phyloP scores from a whole-genome alignment of 2,797 vertebrate species.

The Periophthalmus magnuspinnatus region DNA sequence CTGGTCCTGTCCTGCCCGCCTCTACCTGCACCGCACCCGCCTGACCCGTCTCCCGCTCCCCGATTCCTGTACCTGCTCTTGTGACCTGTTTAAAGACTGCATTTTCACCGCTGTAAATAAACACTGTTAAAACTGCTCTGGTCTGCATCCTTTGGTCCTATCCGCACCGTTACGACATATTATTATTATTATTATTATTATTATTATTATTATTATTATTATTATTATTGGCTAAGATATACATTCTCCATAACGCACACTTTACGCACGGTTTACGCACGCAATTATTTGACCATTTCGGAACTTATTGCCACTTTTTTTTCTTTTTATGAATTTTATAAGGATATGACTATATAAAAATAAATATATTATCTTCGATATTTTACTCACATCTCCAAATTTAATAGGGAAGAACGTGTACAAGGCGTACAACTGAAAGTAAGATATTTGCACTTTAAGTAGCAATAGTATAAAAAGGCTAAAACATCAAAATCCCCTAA shows the following conservation, averaged over 20 bases:
- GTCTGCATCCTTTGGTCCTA: no score
- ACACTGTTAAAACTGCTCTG: no score
- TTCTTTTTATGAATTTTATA: background rate
- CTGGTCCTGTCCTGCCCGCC: no score
- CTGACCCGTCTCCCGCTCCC: no score
- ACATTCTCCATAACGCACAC: background rate
- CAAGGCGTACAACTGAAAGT: background rate
- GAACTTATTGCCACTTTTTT: background rate
- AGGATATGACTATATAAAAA: background rate
- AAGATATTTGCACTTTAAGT: background rate
- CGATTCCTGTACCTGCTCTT: no score
- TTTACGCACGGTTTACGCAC: slow-evolving; percentile 7
- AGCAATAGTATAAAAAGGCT: background rate
- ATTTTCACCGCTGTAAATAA: no score
- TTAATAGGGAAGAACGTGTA: background rate
- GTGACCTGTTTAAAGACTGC: no score
- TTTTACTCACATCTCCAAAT: background rate
- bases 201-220: slow-evolving; percentile 1
- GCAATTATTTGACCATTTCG: background rate
- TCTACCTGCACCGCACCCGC: no score
- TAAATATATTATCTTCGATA: background rate
- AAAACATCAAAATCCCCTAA: background rate
- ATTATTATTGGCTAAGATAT: background rate
- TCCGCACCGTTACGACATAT: no score
- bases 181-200: slow-evolving; percentile 5